phyloP scores from a whole-genome alignment of 2,888 invertebrate species.

The Standfussiana lucernea region DNA sequence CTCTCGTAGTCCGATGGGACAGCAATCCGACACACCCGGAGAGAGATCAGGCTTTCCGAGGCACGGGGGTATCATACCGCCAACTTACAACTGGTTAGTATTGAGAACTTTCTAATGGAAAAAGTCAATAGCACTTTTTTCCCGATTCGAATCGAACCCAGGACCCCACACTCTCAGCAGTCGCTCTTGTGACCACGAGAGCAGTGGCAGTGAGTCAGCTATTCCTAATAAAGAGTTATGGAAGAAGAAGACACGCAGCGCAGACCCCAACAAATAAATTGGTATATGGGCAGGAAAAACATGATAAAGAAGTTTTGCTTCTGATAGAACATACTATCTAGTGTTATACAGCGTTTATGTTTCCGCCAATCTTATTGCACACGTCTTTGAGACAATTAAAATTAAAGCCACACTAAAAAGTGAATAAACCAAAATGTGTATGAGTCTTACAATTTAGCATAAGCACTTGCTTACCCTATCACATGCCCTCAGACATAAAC shows the following conservation, averaged over 20 bases:
- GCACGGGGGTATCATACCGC: too few species aligned
- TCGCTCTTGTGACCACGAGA: too few species aligned
- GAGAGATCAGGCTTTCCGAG: too few species aligned
- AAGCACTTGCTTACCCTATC: slow-evolving; percentile 19
- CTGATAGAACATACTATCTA: background rate
- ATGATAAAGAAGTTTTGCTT: background rate
- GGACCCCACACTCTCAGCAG: too few species aligned
- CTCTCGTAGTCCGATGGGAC: too few species aligned
- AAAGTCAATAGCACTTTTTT: too few species aligned
- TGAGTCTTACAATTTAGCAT: slow-evolving; percentile 8
- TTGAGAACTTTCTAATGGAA: too few species aligned
- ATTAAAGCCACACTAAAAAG: slow-evolving; percentile 2
- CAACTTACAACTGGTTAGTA: too few species aligned
- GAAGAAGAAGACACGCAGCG: background rate
- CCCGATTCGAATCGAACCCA: too few species aligned
- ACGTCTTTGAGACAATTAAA: background rate
- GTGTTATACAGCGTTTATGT: background rate
- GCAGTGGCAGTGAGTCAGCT: too few species aligned
- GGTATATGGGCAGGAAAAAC: too few species aligned
- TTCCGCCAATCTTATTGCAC: background rate
- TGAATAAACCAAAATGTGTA: background rate
- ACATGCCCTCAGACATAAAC: slow-evolving; percentile 14
- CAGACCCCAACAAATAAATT: background rate
- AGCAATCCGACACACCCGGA: too few species aligned
- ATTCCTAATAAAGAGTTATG: background rate